Percentiles rank a stretch among this genome's conserved stretches.
Evolutionary conservation across 2,888 invertebrate genomes (phyloP).

Genomic region (Serripes groenlandicus): DNA sequence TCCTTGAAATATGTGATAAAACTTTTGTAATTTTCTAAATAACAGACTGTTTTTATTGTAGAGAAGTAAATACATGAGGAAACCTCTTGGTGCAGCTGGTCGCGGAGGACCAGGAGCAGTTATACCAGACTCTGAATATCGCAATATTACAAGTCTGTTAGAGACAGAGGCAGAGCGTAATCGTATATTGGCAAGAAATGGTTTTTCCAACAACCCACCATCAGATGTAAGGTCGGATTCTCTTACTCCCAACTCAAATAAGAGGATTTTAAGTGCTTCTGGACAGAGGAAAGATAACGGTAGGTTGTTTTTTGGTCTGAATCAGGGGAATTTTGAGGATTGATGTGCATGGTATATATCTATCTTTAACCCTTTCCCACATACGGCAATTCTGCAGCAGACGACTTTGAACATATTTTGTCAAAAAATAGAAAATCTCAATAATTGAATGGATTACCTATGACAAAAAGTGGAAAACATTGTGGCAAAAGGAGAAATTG

Average conservation of each 20-base stretch:
- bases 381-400: too few relatives aligned
- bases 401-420: too few relatives aligned
- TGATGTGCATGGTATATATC: too few relatives aligned
- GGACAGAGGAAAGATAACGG: constrained; percentile 73
- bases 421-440: too few relatives aligned
- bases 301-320: too few relatives aligned
- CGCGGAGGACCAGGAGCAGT: constrained; percentile 68
- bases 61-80: constrained; percentile 76
- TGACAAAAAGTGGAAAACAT: too few relatives aligned
- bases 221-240: constrained; percentile 75
- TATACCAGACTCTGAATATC: constrained; percentile 78
- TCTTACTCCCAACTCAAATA: constrained; percentile 65
- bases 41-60: constrained; percentile 9
- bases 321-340: too few relatives aligned
- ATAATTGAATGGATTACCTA: too few relatives aligned
- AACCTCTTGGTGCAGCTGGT: constrained; percentile 74
- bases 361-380: too few relatives aligned
- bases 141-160: constrained; percentile 72
- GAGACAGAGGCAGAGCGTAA: constrained; percentile 80
- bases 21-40: not conserved
- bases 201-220: constrained; percentile 57
- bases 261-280: constrained; percentile 78
- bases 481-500: too few relatives aligned
- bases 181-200: constrained; percentile 74
- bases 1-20: too few relatives aligned